Base-by-base conservation (phyloP, 2,113 vertebrate species). In the Colaptes auratus region DNA sequence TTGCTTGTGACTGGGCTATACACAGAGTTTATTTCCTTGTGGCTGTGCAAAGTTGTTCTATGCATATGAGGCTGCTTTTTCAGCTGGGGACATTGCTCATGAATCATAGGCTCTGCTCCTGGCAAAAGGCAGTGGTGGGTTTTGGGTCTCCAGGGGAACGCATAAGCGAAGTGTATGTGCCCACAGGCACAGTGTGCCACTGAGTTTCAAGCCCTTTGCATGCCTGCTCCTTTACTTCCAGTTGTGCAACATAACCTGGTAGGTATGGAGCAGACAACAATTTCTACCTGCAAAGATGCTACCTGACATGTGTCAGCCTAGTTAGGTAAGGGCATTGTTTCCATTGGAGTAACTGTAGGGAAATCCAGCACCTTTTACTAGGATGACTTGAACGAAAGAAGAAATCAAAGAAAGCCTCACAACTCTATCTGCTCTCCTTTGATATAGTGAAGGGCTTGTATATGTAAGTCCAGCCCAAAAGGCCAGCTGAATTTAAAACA, bases 91-190 rank as follows among this genome's bases (percentile, higher is more conserved):
- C 21, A 30, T 56, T 76, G 72, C 70, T n/a, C 56, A 66, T 89
- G 86, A 96, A 94, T 59, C 59, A 66, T 63, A 36, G 71, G 67
- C 64, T 56, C 60, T 94, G 84, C 82, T 91, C 53, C 66, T 76
- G 90, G 63, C 81, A 92, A 55, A 60, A 75, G 42, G 58, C 61
- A 79, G 39, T 1, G 2, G 30, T 17, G 33, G 61, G 44, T 72
- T 84, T 69, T 59, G 61, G 70, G n/a, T 69, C 77, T 79, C 55
- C 69, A 52, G 53, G 72, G 80, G 80, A 79, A 76, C 2, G 1
- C 0, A 0, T 3, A 67, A 74, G 75, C 28, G 46, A 82, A 91
- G 60, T 2, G 5, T 17, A 25, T 48, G 56, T 81, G 69, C 55
- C 77, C 75, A 35, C 0, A 3, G 31, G 76, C 44, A 82, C 1